phyloP scores from a whole-genome alignment of 2,113 vertebrate genomes.

The Mormyrus lacerda region DNA sequence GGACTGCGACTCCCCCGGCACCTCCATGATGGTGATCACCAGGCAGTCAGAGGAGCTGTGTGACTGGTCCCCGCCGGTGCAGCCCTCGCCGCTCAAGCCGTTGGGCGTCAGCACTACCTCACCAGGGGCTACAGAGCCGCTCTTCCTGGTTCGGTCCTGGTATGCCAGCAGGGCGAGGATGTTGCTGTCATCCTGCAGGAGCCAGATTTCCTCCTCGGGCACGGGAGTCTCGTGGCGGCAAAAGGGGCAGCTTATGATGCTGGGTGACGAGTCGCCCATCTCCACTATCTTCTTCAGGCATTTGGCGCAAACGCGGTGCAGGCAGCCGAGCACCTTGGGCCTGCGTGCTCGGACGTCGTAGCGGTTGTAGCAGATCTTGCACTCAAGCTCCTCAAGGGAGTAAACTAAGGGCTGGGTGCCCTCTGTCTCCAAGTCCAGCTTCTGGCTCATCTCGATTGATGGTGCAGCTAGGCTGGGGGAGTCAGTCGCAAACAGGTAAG shows the following conservation, averaged over 20 bases:
- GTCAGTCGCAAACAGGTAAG: background rate
- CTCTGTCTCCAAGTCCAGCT: slow-evolving; percentile 19
- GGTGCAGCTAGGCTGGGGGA: background rate
- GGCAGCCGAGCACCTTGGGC: slow-evolving; percentile 70
- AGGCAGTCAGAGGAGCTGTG: slow-evolving; percentile 68
- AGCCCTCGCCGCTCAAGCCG: slow-evolving; percentile 44
- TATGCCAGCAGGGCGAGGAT: slow-evolving; percentile 61
- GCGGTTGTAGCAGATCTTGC: slow-evolving; percentile 77
- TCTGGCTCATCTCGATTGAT: slow-evolving; percentile 46
- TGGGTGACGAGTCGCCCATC: slow-evolving; percentile 55
- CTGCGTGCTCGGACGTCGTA: slow-evolving; percentile 62
- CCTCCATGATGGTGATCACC: slow-evolving; percentile 80
- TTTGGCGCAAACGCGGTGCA: slow-evolving; percentile 70
- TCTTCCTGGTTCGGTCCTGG: slow-evolving; percentile 47
- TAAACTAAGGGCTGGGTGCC: slow-evolving; percentile 39
- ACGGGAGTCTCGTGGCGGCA: slow-evolving; percentile 72
- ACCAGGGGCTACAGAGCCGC: slow-evolving; percentile 27
- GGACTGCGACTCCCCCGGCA: slow-evolving; percentile 59
- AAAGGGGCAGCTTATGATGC: slow-evolving; percentile 73
- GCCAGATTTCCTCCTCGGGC: slow-evolving; percentile 63
- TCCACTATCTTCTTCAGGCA: slow-evolving; percentile 74
- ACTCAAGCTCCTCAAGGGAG: slow-evolving; percentile 66
- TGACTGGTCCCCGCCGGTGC: slow-evolving; percentile 29
- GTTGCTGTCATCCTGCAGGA: slow-evolving; percentile 67
- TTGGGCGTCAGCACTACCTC: slow-evolving; percentile 73